Evolutionary conservation across 2,797 vertebrate genomes (phyloP).

Genomic region (Harpagifer antarcticus): DNA sequence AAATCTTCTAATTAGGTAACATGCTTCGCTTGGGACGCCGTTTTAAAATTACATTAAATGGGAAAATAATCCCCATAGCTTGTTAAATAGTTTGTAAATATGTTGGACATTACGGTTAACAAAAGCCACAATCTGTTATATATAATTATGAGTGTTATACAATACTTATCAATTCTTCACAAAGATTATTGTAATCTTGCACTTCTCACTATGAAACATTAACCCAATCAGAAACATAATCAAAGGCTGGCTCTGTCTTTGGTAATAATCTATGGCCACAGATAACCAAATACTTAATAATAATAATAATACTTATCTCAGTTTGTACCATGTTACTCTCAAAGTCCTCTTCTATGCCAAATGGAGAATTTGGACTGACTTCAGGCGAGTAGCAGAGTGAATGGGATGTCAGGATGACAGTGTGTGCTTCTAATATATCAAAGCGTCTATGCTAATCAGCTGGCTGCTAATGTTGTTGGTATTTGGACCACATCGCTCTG

Average conservation of each 20-base stretch:
- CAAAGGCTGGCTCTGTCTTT: constrained; percentile 5
- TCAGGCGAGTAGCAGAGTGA: constrained; percentile 48
- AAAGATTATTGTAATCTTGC: constrained; percentile 1
- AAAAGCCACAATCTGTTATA: neutral
- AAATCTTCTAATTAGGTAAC: neutral
- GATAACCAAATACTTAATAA: constrained; percentile 36
- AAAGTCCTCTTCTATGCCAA: constrained; percentile 45
- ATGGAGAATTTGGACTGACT: constrained; percentile 54
- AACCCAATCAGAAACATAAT: neutral
- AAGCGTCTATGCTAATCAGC: constrained; percentile 74
- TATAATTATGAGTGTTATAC: neutral
- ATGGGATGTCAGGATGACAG: constrained; percentile 50
- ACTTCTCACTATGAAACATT: neutral
- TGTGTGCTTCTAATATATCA: constrained; percentile 72
- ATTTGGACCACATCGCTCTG: constrained; percentile 66
- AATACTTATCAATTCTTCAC: neutral
- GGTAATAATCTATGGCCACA: constrained; percentile 23
- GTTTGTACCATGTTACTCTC: constrained; percentile 30
- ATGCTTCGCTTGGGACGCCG: neutral
- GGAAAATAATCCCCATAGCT: no score
- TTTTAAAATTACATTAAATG: neutral
- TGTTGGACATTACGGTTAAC: neutral
- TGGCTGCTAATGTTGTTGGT: constrained; percentile 68
- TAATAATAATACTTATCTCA: constrained; percentile 33
- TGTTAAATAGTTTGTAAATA: neutral